These are phyloP conservation scores for Platyscapa corneri DNA, from an alignment of 1,140 invertebrate species.

Conservation along the genomic window DNA sequence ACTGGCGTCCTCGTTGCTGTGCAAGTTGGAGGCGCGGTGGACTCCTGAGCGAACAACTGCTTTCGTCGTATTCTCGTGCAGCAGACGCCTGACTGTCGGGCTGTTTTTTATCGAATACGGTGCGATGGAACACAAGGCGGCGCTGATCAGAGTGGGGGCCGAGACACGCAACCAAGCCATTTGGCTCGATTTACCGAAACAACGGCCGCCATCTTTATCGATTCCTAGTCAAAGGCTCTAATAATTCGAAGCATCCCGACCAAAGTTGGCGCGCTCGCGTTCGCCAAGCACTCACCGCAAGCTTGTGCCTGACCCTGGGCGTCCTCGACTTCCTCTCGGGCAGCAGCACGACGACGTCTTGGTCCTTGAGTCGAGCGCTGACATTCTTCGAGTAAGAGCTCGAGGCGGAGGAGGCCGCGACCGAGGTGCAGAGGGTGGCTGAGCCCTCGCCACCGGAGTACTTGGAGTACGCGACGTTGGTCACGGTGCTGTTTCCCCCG, in stretches of 20 bases:
- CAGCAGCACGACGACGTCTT: constrained; percentile 66
- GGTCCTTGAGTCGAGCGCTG: constrained; percentile 60
- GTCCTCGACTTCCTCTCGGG: constrained; percentile 66
- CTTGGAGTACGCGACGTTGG: constrained; percentile 78
- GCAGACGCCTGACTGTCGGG: no score
- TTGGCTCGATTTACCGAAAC: no score
- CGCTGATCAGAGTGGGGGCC: no score
- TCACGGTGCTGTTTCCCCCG: constrained; percentile 76
- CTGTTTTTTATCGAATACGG: no score
- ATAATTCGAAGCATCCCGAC: background rate
- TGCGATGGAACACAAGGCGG: no score
- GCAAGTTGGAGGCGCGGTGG: no score
- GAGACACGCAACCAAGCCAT: background rate
- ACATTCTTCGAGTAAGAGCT: constrained; percentile 46
- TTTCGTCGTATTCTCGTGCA: no score
- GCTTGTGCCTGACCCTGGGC: constrained; percentile 66
- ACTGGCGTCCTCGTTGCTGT: no score
- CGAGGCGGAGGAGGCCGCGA: constrained; percentile 22
- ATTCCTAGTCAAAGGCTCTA: background rate
- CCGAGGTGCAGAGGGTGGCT: constrained; percentile 35
- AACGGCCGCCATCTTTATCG: background rate
- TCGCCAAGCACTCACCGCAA: constrained; percentile 61
- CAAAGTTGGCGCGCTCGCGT: no score
- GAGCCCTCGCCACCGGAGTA: constrained; percentile 70
- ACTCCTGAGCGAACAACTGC: no score